phyloP scores from a whole-genome alignment of 2,113 vertebrate species.

The Hucho hucho region DNA sequence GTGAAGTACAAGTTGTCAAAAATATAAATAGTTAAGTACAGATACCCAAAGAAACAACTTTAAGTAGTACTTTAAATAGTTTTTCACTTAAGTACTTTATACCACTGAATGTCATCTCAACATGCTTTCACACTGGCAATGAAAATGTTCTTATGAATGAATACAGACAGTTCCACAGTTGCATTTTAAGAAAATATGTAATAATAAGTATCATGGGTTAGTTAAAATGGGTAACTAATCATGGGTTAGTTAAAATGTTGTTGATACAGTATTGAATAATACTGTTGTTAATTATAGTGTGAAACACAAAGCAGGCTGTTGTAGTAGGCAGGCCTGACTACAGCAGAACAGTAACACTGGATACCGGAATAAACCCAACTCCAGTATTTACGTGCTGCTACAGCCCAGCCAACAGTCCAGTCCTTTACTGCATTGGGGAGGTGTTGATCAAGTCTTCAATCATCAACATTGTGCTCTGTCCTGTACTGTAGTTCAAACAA shows the following conservation, averaged over 20 bases:
- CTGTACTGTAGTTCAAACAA: background rate
- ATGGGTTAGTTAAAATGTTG: background rate
- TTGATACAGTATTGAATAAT: background rate
- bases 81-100: background rate
- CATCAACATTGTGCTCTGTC: background rate
- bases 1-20: no score
- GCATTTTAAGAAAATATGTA: background rate
- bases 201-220: background rate
- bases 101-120: background rate
- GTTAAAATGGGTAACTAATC: background rate
- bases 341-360: slow-evolving; percentile 84
- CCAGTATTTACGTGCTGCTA: slow-evolving; percentile 86
- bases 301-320: background rate
- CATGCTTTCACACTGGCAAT: background rate
- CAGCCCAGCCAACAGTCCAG: slow-evolving; percentile 60
- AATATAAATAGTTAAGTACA: no score
- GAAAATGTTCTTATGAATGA: background rate
- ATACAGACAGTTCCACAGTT: background rate
- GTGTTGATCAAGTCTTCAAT: background rate
- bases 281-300: background rate
- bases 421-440: background rate
- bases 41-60: no score
- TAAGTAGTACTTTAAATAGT: no score
- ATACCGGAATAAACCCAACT: slow-evolving; percentile 69
- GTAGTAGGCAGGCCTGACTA: slow-evolving; percentile 66